Evolutionary conservation across 2,797 vertebrate genomes (phyloP).

Genomic region (Anniella stebbinsi): DNA sequence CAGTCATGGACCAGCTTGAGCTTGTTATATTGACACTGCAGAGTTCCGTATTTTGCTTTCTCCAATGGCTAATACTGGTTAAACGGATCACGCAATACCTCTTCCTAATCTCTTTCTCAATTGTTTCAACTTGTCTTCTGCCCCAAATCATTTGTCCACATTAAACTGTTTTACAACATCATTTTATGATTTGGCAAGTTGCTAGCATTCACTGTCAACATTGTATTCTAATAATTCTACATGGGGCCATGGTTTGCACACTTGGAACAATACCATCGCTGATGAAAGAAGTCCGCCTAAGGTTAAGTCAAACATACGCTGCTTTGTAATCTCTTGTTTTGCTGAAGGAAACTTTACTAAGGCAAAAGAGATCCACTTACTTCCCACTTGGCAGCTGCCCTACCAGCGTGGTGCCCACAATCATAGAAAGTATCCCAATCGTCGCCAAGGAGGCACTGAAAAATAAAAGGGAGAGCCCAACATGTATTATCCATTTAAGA

Average conservation of each 20-base stretch:
- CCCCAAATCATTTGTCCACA: neutral
- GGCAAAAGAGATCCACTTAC: constrained; percentile 72
- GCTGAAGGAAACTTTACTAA: neutral
- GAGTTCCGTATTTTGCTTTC: no score
- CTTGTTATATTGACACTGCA: neutral
- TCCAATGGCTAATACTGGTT: neutral
- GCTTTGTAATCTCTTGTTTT: neutral
- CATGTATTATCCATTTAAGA: neutral
- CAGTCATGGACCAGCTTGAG: neutral
- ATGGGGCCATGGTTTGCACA: neutral
- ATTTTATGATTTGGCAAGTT: neutral
- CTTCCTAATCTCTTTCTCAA: neutral
- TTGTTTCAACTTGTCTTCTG: neutral
- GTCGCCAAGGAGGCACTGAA: constrained; percentile 87
- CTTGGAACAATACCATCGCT: neutral
- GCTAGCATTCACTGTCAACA: neutral
- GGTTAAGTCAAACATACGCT: neutral
- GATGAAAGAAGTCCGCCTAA: neutral
- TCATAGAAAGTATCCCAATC: constrained; percentile 91
- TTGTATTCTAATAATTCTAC: neutral
- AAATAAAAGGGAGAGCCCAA: constrained; percentile 41
- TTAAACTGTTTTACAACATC: neutral
- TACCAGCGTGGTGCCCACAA: constrained; percentile 87
- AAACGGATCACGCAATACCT: neutral
- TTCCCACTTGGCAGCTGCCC: constrained; percentile 90